Percentiles rank a stretch among this genome's conserved stretches.
phyloP scores from a whole-genome alignment of 2,113 vertebrate species.

The Manacus vitellinus region DNA sequence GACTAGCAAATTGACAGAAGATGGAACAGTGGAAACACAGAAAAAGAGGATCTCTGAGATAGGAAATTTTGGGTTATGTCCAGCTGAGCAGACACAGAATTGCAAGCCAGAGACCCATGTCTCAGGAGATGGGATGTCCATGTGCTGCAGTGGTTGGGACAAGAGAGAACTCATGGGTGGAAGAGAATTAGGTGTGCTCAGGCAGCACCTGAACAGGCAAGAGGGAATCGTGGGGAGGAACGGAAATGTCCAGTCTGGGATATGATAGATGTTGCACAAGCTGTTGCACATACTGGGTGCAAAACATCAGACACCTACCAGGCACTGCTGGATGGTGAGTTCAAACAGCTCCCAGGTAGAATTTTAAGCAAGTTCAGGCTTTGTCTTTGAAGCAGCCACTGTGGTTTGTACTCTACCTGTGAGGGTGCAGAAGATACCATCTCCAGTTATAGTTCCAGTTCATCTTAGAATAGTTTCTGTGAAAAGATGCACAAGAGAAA shows the following conservation, averaged over 20 bases:
- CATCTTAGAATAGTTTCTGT: neutral
- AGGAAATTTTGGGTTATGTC: neutral
- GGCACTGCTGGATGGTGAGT: neutral
- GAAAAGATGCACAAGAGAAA: neutral
- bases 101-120: neutral
- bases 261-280: neutral
- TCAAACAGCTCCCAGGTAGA: neutral
- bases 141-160: neutral
- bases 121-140: neutral
- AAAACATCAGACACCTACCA: neutral
- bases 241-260: neutral
- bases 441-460: neutral
- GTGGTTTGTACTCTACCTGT: neutral
- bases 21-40: neutral
- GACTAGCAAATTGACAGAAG: neutral
- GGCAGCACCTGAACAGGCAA: neutral
- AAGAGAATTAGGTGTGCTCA: neutral
- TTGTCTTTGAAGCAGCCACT: neutral
- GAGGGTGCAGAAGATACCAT: neutral
- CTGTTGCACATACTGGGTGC: neutral
- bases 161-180: neutral
- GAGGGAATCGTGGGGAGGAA: accelerated
- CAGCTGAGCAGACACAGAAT: neutral
- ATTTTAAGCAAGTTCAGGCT: neutral
- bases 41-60: neutral